Percentiles rank a stretch among this genome's conserved stretches.
phyloP scores from a whole-genome alignment of 2,113 vertebrate genomes.

The Pterophyllum scalare region DNA sequence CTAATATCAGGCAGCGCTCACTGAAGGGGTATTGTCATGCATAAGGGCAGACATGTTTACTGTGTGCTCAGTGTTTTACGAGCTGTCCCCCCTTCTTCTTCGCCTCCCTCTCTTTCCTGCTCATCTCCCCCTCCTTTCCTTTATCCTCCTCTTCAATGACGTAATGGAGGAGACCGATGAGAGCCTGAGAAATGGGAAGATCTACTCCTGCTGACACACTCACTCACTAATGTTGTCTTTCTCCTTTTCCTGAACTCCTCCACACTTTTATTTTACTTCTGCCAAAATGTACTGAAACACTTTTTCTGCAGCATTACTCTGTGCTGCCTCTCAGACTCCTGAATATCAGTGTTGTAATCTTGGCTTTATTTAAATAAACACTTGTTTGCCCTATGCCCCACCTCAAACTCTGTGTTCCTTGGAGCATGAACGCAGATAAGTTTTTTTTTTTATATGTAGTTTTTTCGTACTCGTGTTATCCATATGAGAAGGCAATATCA shows the following conservation, averaged over 20 bases:
- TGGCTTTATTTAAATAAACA: conserved; percentile 2
- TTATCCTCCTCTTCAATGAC: conserved; percentile 75
- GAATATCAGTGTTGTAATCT: neutral
- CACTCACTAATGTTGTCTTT: conserved; percentile 72
- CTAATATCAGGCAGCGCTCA: conserved; percentile 85
- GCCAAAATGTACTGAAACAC: conserved; percentile 37
- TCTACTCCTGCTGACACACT: conserved; percentile 82
- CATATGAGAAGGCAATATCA: neutral
- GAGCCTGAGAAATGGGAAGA: conserved; percentile 88
- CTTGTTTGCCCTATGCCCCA: neutral
- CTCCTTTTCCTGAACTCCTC: conserved; percentile 62
- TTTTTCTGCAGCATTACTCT: conserved; percentile 18
- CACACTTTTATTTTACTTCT: conserved; percentile 46
- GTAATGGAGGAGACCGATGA: conserved; percentile 82
- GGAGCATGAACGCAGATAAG: neutral
- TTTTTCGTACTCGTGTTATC: neutral
- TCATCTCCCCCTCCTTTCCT: conserved; percentile 39
- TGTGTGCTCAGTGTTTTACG: conserved; percentile 88
- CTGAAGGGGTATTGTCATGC: conserved; percentile 88
- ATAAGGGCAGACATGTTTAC: conserved; percentile 90
- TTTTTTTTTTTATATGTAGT: neutral
- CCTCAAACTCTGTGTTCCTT: neutral
- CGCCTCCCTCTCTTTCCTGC: conserved; percentile 58
- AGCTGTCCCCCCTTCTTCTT: conserved; percentile 76
- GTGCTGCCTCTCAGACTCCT: neutral